Base-by-base conservation (phyloP, 2,797 vertebrate genomes). In the Myotis planiceps region DNA sequence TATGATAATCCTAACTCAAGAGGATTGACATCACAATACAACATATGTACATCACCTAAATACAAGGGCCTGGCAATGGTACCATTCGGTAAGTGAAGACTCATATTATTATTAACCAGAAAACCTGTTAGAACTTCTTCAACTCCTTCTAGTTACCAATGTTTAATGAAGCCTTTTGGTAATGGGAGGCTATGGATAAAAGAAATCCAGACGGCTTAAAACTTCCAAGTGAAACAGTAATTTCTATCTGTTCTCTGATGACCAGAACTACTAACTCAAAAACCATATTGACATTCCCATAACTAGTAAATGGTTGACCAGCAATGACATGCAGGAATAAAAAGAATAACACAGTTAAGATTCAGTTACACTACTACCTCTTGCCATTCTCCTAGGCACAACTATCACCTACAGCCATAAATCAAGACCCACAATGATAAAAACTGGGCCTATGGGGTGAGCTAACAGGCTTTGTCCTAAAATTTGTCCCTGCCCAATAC, bases 171-270 rank as follows among this genome's bases (percentile, higher is more conserved):
- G 51, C 0, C 29, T 81, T 83, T 76, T 72, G 45, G 19, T 80
- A 85, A 53, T 23, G 3, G 25, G 63, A 88, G n/a, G 39, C 19
- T 92, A 42, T 34, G 16, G 45, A 69, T 76, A 76, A 58, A 66
- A 85, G n/a, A 91, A 76, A 96, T 45, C n/a, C 49, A 75, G n/a
- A 78, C 0, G 49, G 37, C n/a, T 82, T 89, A 89, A 95, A 86
- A 63, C 49, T 82, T 88, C 12, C 34, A 83, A 58, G n/a, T 66
- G 34, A 79, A 79, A 87, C 18, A 74, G 45, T 25, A 60, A 75
- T 76, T 79, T 68, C 88, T 53, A 27, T 79, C 75, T 97, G 27
- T 88, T 72, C 42, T 71, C 60, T 81, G 10, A 58, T 58, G 29
- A 84, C 45, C 19, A 94, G 51, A 96, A 87, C 72, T 79, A 66